Conservation (phyloP, 2,888 invertebrate genomes). For the Argyresthia goedartella region DNA sequence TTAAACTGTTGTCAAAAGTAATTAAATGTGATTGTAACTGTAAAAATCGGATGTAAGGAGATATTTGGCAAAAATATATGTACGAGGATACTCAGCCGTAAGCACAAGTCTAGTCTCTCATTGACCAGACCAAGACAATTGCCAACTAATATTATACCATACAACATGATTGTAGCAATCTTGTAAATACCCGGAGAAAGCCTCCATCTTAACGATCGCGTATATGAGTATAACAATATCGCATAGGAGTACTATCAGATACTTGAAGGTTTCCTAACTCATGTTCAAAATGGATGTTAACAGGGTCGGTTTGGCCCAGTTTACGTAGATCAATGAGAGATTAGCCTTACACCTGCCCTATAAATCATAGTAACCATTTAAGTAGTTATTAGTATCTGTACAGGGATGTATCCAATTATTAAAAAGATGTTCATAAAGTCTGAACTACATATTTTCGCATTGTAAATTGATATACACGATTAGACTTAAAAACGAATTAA, state of each 20-base stretch:
- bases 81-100: too few relatives aligned
- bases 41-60: slow-evolving; percentile 7
- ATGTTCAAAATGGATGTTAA: not conserved
- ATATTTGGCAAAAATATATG: not conserved
- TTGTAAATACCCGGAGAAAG: too few relatives aligned
- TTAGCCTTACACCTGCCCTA: too few relatives aligned
- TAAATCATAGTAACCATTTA: slow-evolving; percentile 68
- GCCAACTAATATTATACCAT: too few relatives aligned
- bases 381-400: slow-evolving; percentile 63
- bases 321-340: too few relatives aligned
- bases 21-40: slow-evolving; percentile 23
- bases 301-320: not conserved
- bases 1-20: slow-evolving; percentile 26
- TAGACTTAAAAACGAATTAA: slow-evolving; percentile 57
- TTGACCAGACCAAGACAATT: too few relatives aligned
- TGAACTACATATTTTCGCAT: slow-evolving; percentile 65
- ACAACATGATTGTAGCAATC: too few relatives aligned
- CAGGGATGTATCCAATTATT: slow-evolving; percentile 56
- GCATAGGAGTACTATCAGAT: too few relatives aligned
- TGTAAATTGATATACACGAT: slow-evolving; percentile 63
- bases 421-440: slow-evolving; percentile 55
- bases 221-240: too few relatives aligned
- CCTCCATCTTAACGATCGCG: too few relatives aligned
- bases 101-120: too few relatives aligned
- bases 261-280: too few relatives aligned